Conservation (phyloP, 2,888 invertebrate species). For the Drosophila longiperda region DNA sequence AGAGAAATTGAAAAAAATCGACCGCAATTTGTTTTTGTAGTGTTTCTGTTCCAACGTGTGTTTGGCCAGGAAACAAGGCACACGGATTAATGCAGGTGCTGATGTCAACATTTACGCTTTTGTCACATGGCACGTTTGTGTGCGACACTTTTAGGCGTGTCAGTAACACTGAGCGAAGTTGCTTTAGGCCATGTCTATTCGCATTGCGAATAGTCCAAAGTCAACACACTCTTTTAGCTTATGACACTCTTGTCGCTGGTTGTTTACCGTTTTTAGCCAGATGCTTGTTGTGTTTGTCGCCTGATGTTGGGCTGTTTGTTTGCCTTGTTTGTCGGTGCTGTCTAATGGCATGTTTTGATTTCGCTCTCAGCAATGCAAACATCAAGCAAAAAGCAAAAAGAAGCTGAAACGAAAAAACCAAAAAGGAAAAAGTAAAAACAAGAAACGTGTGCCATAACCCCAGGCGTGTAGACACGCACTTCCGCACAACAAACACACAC, state of each 20-base stretch:
- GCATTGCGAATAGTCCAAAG: conserved; percentile 22
- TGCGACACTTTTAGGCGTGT: conserved; percentile 10
- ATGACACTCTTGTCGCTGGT: conserved; percentile 21
- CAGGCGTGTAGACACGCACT: conserved; percentile 43
- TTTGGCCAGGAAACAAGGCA: conserved; percentile 1
- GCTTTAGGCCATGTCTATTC: conserved; percentile 19
- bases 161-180: conserved; percentile 6
- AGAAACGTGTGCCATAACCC: conserved; percentile 52
- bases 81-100: not conserved
- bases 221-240: conserved; percentile 13
- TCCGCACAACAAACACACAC: conserved; percentile 21
- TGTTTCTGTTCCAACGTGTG: not conserved
- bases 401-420: conserved; percentile 23
- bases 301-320: conserved; percentile 11
- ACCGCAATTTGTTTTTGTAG: not conserved
- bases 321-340: conserved; percentile 22
- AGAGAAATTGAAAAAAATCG: too few relatives aligned
- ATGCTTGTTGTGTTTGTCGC: conserved; percentile 35
- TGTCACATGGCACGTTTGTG: conserved; percentile 10
- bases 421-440: conserved; percentile 6
- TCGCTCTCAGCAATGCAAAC: conserved; percentile 60
- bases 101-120: not conserved
- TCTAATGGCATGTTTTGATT: conserved; percentile 77
- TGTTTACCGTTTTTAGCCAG: conserved; percentile 33
- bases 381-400: conserved; percentile 28